phyloP scores from a whole-genome alignment of 2,797 vertebrate species.

The Amniataba percoides region DNA sequence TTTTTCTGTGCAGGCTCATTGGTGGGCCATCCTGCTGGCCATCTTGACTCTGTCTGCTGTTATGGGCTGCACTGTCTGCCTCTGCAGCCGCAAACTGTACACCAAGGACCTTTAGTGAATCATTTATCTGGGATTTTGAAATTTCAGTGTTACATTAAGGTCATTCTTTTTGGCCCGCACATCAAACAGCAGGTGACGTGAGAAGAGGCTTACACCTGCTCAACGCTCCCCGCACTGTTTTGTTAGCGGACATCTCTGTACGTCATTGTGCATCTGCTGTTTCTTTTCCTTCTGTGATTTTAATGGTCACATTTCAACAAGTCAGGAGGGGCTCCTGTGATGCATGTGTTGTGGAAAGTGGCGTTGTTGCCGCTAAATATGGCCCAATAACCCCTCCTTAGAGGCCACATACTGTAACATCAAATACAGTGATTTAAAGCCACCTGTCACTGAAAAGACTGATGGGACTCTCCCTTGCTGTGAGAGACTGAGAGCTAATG shows the following conservation, averaged over 20 bases:
- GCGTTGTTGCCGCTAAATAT: constrained; percentile 23
- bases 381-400: constrained; percentile 1
- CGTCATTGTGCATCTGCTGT: constrained; percentile 22
- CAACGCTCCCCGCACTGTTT: not conserved
- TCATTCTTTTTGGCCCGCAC: constrained; percentile 5
- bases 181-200: not conserved
- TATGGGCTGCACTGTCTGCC: constrained; percentile 84
- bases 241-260: constrained; percentile 19
- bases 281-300: not conserved
- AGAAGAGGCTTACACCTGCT: constrained; percentile 15
- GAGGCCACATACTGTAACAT: not conserved
- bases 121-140: not conserved
- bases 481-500: constrained; percentile 31
- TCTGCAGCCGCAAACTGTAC: constrained; percentile 80
- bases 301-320: constrained; percentile 18
- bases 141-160: not conserved
- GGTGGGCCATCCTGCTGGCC: constrained; percentile 86
- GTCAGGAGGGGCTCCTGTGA: not conserved
- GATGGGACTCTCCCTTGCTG: constrained; percentile 13
- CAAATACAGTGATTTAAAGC: constrained; percentile 10
- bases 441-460: constrained; percentile 44
- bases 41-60: constrained; percentile 84
- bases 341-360: constrained; percentile 49
- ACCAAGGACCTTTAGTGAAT: constrained; percentile 54
- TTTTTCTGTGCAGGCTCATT: constrained; percentile 76